Base-by-base conservation (phyloP, 2,797 vertebrate species). In the Dallia pectoralis region DNA sequence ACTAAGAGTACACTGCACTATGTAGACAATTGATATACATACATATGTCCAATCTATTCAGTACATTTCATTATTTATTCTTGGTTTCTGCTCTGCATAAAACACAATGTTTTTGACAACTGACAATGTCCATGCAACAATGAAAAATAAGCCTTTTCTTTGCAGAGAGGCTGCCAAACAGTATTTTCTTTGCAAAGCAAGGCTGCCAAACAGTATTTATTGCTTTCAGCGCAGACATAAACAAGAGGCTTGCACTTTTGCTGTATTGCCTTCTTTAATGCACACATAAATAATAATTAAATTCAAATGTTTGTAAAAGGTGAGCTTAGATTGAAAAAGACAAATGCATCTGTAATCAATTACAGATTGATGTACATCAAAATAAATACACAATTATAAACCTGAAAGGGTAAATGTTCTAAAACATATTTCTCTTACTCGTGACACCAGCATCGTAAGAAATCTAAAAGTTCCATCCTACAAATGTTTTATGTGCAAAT, bases 201-300 rank as follows among this genome's bases (percentile, higher is more conserved):
- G 49, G 30, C 30, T 49, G 48, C 9, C 49, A 53, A 59, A 59
- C 32, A 70, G 59, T 53, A 49, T 63, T 74, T 66, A 65, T 78
- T 76, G 67, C 62, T 72, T 70, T 44, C 40, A 67, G 40, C 66
- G 36, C 71, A 67, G 73, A 64, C 27, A 79, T 72, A 59, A 77
- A 75, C 73, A 71, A 32, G 81, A 71, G 77, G 77, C 59, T 6
- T 61, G 11, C n/a, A 18, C 29, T 33, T 66, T 36, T 22, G 33
- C 30, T 40, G 32, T 33, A 66, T 14, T 66, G 19, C 12, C 32
- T 66, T 66, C 64, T 66, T 9, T 66, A 40, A 73, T 73, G 72
- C 61, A 74, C 76, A 81, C 82, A 80, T 84, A 77, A 79, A 79
- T 81, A 85, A 77, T 85, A 77, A 84, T 82, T 70, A 72, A 32